phyloP scores from a whole-genome alignment of 2,888 invertebrate genomes.

The Cantharis lateralis region DNA sequence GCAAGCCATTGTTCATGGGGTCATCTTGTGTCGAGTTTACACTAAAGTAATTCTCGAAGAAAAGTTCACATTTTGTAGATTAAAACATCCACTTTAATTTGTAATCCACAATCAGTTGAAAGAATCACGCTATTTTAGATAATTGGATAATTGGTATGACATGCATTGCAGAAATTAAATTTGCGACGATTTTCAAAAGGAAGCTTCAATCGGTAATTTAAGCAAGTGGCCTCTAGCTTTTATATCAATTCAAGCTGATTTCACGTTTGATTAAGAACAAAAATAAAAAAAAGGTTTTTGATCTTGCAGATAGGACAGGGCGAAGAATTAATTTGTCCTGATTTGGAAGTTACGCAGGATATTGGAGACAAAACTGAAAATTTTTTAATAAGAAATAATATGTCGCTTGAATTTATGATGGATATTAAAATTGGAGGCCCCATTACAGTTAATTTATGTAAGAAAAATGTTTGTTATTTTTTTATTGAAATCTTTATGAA shows the following conservation, averaged over 20 bases:
- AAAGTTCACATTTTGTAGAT: slow-evolving; percentile 6
- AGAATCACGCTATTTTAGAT: neutral
- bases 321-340: neutral
- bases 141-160: neutral
- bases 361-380: neutral
- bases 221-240: neutral
- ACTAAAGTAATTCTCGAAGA: slow-evolving; percentile 13
- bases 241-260: neutral
- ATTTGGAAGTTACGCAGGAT: neutral
- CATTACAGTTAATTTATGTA: too few species aligned
- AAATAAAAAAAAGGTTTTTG: neutral
- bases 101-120: neutral
- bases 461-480: too few species aligned
- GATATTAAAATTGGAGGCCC: too few species aligned
- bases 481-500: too few species aligned
- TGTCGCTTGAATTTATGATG: too few species aligned
- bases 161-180: neutral
- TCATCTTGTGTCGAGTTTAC: slow-evolving; percentile 19
- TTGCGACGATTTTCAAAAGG: neutral
- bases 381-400: too few species aligned
- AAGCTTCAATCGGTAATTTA: neutral
- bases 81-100: neutral
- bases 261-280: neutral
- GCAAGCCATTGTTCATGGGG: slow-evolving; percentile 27
- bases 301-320: neutral